A percentile compares a stretch with the other conserved stretches of the same genome.
These are phyloP conservation scores for Myotis lucifugus DNA, from an alignment of 2,113 vertebrate species.

Conservation along the genomic window DNA sequence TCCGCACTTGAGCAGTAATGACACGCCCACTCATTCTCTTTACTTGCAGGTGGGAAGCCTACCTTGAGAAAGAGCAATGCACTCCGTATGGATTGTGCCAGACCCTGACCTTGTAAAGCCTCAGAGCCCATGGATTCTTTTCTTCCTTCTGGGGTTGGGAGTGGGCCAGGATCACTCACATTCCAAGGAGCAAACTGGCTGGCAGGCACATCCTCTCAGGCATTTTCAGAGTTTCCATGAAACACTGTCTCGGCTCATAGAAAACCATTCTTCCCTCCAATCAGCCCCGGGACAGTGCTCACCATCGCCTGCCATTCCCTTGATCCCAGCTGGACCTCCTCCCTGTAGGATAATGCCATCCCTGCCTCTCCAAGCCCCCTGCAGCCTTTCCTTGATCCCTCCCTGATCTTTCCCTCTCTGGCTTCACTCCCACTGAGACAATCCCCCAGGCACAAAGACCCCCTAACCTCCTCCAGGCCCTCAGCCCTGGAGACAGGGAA, in stretches of 20 bases:
- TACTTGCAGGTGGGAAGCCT: not conserved
- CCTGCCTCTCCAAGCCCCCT: conserved; percentile 42
- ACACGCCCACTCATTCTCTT: rapidly evolving
- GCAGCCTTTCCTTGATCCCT: conserved; percentile 49
- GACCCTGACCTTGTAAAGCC: not conserved
- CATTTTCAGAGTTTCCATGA: not conserved
- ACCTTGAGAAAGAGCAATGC: not conserved
- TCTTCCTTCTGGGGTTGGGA: not conserved
- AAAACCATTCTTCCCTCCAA: conserved; percentile 27
- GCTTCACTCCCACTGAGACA: conserved; percentile 69
- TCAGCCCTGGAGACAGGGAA: conserved; percentile 2
- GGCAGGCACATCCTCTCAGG: not conserved
- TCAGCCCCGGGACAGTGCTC: not conserved
- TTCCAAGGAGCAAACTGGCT: not conserved
- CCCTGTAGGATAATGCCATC: not conserved
- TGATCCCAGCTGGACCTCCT: not conserved
- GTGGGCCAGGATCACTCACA: conserved; percentile 13
- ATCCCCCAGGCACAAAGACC: conserved; percentile 74
- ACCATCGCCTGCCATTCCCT: not conserved
- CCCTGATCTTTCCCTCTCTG: conserved; percentile 42
- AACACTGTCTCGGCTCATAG: not conserved
- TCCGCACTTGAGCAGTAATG: not conserved
- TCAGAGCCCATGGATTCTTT: not conserved
- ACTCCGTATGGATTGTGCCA: not conserved
- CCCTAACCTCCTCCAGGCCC: conserved; percentile 65